Conservation (phyloP, 2,113 vertebrate species). For the Acanthochromis polyacanthus region DNA sequence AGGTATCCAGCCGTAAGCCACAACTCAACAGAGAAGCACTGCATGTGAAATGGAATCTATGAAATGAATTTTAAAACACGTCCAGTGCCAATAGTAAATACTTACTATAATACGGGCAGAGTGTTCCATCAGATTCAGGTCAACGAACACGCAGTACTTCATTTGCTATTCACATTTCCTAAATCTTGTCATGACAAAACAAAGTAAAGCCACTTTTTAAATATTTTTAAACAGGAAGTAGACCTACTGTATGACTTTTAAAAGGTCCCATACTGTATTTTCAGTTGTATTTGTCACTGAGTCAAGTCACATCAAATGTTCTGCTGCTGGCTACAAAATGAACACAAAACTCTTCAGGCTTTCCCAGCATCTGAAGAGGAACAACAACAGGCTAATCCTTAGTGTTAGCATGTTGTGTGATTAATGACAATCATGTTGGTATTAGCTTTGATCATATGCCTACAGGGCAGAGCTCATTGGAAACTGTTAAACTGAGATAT, state of each 20-base stretch:
- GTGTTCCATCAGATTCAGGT: not conserved
- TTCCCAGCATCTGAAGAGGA: too few species aligned
- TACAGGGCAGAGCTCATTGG: too few species aligned
- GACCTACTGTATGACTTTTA: not conserved
- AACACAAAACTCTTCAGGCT: too few species aligned
- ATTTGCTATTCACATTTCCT: not conserved
- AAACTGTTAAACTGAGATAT: too few species aligned
- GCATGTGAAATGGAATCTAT: slow-evolving; percentile 44
- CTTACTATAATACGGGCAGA: not conserved
- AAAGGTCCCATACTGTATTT: not conserved
- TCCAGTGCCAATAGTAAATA: slow-evolving; percentile 30
- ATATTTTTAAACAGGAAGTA: not conserved
- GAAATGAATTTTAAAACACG: slow-evolving; percentile 44
- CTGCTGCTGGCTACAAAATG: too few species aligned
- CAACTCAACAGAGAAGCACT: not conserved
- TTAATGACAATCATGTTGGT: too few species aligned
- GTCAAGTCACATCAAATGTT: not conserved
- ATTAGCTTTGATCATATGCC: too few species aligned
- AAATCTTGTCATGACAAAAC: too few species aligned
- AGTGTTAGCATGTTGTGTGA: too few species aligned
- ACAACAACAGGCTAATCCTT: too few species aligned
- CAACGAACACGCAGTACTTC: not conserved
- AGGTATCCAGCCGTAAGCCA: slow-evolving; percentile 16
- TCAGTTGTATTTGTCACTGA: not conserved
- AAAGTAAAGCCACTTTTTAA: too few species aligned